phyloP scores from a whole-genome alignment of 2,113 vertebrate species.

The Polypterus bichir region DNA sequence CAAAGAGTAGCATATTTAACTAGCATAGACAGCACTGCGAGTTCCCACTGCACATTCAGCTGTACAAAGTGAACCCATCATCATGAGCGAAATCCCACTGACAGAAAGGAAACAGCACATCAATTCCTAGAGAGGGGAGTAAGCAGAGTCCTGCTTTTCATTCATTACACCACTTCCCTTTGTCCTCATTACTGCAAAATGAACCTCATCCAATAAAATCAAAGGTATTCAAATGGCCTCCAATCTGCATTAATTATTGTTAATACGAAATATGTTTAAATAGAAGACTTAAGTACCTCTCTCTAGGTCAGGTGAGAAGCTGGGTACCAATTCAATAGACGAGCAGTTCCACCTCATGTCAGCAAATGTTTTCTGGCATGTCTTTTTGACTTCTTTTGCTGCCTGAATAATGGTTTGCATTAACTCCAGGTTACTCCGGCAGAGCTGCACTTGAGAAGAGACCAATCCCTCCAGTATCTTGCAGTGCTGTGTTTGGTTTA shows the following conservation, averaged over 20 bases:
- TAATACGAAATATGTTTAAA: no score
- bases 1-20: no score
- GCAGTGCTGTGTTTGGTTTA: slow-evolving; percentile 94
- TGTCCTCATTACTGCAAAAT: no score
- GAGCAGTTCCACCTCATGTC: slow-evolving; percentile 99
- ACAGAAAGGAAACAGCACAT: no score
- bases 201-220: no score
- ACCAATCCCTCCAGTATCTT: slow-evolving; percentile 85
- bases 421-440: slow-evolving; percentile 91
- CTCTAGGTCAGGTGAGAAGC: slow-evolving; percentile 86
- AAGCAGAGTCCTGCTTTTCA: neutral
- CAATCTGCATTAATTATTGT: no score
- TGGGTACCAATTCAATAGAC: slow-evolving; percentile 73
- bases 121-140: neutral
- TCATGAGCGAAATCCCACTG: no score
- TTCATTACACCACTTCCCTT: no score
- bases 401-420: slow-evolving; percentile 89
- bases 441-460: slow-evolving; percentile 85
- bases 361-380: slow-evolving; percentile 78
- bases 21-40: no score
- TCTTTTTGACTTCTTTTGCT: slow-evolving; percentile 79
- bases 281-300: slow-evolving; percentile 58
- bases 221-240: no score
- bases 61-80: no score
- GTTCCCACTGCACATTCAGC: no score